Percentiles rank a stretch among this genome's conserved stretches.
Conservation (phyloP, 2,888 invertebrate genomes). For the Phoenoteleia sp. region DNA sequence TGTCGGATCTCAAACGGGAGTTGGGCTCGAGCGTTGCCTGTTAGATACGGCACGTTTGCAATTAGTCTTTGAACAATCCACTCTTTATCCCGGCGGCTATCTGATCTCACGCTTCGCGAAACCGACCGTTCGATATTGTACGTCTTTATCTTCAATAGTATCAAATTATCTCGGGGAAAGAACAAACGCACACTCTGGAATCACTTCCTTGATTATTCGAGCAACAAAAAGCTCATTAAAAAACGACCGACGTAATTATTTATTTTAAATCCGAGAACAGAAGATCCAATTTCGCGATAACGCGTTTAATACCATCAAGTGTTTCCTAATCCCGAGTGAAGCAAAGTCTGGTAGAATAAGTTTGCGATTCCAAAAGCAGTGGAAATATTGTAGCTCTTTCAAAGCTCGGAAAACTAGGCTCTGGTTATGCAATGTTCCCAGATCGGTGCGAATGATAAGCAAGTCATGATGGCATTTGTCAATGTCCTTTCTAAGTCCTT, state of each 20-base stretch:
- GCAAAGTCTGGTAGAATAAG: no score
- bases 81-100: conserved; percentile 78
- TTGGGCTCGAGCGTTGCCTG: conserved; percentile 13
- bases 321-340: conserved; percentile 31
- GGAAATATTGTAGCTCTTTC: no score
- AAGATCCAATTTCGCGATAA: conserved; percentile 27
- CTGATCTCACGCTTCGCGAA: conserved; percentile 74
- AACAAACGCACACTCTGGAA: conserved; percentile 76
- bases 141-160: conserved; percentile 82
- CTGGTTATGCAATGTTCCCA: conserved; percentile 29
- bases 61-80: conserved; percentile 80
- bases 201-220: conserved; percentile 66
- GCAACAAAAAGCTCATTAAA: conserved; percentile 24
- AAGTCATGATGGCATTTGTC: conserved; percentile 15
- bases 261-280: conserved; percentile 16
- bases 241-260: conserved; percentile 34
- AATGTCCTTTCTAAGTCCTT: conserved; percentile 28
- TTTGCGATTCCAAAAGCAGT: no score
- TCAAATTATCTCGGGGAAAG: conserved; percentile 82
- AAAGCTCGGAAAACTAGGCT: no score
- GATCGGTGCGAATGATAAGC: conserved; percentile 36
- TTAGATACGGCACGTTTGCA: conserved; percentile 76
- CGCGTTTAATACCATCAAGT: conserved; percentile 29
- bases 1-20: conserved; percentile 48
- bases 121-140: conserved; percentile 74